These are phyloP conservation scores for Odocoileus virginianus DNA, from an alignment of 2,113 vertebrate species.

Conservation along the genomic window DNA sequence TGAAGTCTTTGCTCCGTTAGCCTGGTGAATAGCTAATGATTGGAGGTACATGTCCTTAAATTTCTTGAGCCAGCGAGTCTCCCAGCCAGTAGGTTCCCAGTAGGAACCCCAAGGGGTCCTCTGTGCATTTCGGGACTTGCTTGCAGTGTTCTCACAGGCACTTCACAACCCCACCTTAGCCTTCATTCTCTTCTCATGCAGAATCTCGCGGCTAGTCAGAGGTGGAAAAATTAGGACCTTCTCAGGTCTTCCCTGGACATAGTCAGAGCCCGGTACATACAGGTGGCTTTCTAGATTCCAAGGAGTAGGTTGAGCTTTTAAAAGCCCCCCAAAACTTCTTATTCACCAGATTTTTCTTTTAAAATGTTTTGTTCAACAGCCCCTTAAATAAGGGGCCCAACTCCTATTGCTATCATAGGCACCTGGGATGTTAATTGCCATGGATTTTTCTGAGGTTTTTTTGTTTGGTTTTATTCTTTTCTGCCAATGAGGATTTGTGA, in stretches of 20 bases:
- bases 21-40: background rate
- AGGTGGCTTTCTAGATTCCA: background rate
- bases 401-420: background rate
- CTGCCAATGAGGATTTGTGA: background rate
- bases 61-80: background rate
- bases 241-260: background rate
- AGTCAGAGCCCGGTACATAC: background rate
- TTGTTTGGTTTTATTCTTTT: background rate
- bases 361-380: background rate
- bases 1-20: background rate
- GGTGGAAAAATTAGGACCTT: background rate
- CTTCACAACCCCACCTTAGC: background rate
- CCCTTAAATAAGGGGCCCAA: background rate
- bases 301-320: background rate
- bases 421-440: background rate
- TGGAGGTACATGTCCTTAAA: background rate
- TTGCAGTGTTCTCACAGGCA: background rate
- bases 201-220: background rate
- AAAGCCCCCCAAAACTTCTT: background rate
- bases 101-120: background rate
- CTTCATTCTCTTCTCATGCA: background rate
- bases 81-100: background rate
- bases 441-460: background rate
- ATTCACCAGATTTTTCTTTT: background rate
- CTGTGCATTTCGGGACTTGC: background rate